These are phyloP conservation scores for Branchellion lobata DNA, from an alignment of 2,888 invertebrate genomes.

Conservation along the genomic window DNA sequence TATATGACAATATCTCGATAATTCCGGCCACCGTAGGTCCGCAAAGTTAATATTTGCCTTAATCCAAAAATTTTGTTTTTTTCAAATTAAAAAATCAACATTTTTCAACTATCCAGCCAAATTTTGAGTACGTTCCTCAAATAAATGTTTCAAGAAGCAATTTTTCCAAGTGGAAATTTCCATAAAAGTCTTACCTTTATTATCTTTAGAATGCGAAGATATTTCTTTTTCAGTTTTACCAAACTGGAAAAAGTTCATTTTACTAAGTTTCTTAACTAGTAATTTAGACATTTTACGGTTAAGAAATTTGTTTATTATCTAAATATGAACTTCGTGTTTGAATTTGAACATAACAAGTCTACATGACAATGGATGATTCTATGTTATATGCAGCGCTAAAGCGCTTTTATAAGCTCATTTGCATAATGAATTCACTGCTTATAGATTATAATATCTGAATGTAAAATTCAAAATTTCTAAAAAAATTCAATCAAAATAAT, in stretches of 20 bases:
- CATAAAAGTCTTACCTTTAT: slow-evolving; percentile 4
- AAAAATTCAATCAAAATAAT: too few species aligned
- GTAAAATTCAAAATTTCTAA: too few species aligned
- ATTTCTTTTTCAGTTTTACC: slow-evolving; percentile 42
- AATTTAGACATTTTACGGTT: slow-evolving; percentile 47
- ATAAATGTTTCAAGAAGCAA: too few species aligned
- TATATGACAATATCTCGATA: too few species aligned
- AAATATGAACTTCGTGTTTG: slow-evolving; percentile 18
- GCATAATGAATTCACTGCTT: neutral
- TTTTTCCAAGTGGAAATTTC: slow-evolving; percentile 1
- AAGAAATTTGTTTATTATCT: slow-evolving; percentile 20
- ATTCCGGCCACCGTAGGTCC: too few species aligned
- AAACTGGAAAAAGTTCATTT: slow-evolving; percentile 45
- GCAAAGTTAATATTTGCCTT: too few species aligned
- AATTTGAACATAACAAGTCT: neutral
- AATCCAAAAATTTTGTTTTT: too few species aligned
- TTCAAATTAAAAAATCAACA: too few species aligned
- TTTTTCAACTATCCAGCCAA: too few species aligned
- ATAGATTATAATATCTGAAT: too few species aligned
- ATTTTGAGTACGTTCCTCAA: too few species aligned
- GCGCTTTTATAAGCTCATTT: neutral
- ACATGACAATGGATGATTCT: neutral
- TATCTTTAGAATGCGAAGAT: slow-evolving; percentile 13
- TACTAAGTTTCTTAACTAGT: slow-evolving; percentile 48
- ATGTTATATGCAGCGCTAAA: neutral